Evolutionary conservation across 2,888 invertebrate species (phyloP).

Genomic region (Parnassius orleans): DNA sequence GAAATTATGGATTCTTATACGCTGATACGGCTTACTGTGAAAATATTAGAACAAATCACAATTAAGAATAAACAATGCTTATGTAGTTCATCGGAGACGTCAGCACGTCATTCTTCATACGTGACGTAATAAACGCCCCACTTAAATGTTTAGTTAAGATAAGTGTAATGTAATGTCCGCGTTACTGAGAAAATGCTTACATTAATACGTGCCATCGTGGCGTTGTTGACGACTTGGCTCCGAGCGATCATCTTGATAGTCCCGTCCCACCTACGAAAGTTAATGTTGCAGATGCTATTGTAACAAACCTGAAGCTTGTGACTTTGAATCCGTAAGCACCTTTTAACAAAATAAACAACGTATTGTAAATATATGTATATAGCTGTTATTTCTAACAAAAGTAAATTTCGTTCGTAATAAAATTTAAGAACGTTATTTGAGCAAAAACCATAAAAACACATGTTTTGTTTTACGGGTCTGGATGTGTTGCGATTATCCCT

Average conservation of each 20-base stretch:
- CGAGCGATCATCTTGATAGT: slow-evolving; percentile 18
- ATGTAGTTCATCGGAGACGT: slow-evolving; percentile 9
- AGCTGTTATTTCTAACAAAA: too few relatives aligned
- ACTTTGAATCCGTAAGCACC: background rate
- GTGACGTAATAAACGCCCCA: slow-evolving; percentile 26
- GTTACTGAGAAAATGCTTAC: slow-evolving; percentile 25
- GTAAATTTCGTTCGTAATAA: too few relatives aligned
- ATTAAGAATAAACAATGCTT: slow-evolving; percentile 8
- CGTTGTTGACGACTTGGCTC: slow-evolving; percentile 12
- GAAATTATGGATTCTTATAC: too few relatives aligned
- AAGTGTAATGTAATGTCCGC: slow-evolving; percentile 17
- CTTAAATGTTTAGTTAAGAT: slow-evolving; percentile 22
- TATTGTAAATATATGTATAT: too few relatives aligned
- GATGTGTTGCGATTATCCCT: too few relatives aligned
- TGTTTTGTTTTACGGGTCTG: too few relatives aligned
- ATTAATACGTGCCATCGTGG: slow-evolving; percentile 23
- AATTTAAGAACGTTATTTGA: too few relatives aligned
- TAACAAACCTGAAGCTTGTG: slow-evolving; percentile 3
- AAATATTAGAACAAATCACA: slow-evolving; percentile 9
- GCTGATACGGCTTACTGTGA: too few relatives aligned
- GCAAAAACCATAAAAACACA: too few relatives aligned
- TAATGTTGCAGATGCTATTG: slow-evolving; percentile 5
- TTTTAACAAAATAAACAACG: too few relatives aligned
- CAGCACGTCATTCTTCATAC: slow-evolving; percentile 19
- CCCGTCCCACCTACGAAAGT: slow-evolving; percentile 20